Percentiles rank a stretch among this genome's conserved stretches.
These are phyloP conservation scores for Catocala fraxini DNA, from an alignment of 2,888 invertebrate genomes.

Conservation along the genomic window DNA sequence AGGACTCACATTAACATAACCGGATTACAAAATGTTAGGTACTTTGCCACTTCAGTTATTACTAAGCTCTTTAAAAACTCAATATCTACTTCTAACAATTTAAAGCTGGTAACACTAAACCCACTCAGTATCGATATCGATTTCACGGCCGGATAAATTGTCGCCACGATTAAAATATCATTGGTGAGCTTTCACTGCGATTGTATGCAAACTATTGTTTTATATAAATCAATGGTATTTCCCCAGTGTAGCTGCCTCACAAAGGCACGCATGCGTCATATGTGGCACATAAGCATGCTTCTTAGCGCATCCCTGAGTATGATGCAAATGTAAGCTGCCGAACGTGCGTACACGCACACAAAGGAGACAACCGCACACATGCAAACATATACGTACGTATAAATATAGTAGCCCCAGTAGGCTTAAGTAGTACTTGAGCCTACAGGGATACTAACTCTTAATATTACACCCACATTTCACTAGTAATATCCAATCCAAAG, in stretches of 20 bases:
- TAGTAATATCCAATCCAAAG: too few species aligned
- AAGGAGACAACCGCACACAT: too few species aligned
- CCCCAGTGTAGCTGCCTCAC: slow-evolving; percentile 22
- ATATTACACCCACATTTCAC: too few species aligned
- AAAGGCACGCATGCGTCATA: background rate
- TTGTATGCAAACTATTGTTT: slow-evolving; percentile 81
- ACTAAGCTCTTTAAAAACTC: slow-evolving; percentile 20
- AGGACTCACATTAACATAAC: background rate
- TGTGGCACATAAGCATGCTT: background rate
- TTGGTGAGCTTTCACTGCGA: slow-evolving; percentile 79
- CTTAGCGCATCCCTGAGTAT: too few species aligned
- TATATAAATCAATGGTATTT: slow-evolving; percentile 48
- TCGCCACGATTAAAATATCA: slow-evolving; percentile 82
- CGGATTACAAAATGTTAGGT: background rate
- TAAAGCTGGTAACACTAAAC: slow-evolving; percentile 46
- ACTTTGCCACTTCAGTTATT: background rate
- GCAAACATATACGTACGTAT: too few species aligned
- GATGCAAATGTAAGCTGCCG: too few species aligned
- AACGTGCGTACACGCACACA: too few species aligned
- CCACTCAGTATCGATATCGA: slow-evolving; percentile 60
- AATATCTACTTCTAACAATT: slow-evolving; percentile 40
- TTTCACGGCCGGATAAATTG: slow-evolving; percentile 74
- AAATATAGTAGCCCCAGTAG: too few species aligned
- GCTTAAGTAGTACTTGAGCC: too few species aligned
- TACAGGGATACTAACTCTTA: too few species aligned